phyloP scores from a whole-genome alignment of 2,113 vertebrate species.

The Rhabdomys dilectus region DNA sequence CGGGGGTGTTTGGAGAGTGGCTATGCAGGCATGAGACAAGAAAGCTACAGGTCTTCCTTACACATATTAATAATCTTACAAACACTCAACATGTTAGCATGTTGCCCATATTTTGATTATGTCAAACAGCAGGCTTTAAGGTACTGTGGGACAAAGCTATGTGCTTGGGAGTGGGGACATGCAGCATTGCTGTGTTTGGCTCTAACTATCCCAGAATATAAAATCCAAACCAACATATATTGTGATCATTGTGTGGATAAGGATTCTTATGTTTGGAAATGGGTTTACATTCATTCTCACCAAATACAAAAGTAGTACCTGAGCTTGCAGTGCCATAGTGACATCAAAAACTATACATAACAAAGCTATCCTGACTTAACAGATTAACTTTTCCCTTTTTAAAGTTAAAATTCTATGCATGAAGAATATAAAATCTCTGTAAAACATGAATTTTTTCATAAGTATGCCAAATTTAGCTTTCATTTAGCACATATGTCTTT shows the following conservation, averaged over 20 bases:
- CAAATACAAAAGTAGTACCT: conserved; percentile 33
- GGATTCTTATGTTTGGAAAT: conserved; percentile 64
- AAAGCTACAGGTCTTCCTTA: neutral
- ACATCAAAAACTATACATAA: neutral
- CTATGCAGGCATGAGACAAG: neutral
- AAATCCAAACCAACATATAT: conserved; percentile 57
- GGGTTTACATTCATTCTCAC: conserved; percentile 48
- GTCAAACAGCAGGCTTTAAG: conserved; percentile 53
- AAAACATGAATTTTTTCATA: neutral
- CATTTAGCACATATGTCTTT: neutral
- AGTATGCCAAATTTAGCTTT: conserved; percentile 13
- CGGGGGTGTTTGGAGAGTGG: too few species aligned
- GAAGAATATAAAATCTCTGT: neutral
- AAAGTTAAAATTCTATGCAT: neutral
- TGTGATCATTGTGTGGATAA: conserved; percentile 67
- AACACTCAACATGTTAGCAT: conserved; percentile 24
- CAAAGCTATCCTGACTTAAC: neutral
- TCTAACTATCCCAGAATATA: conserved; percentile 51
- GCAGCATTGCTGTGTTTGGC: neutral
- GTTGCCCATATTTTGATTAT: conserved; percentile 52
- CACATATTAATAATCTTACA: neutral
- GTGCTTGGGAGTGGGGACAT: neutral
- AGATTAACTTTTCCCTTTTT: neutral
- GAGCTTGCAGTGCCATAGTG: neutral
- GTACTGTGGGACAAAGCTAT: conserved; percentile 43